Conservation (phyloP, 2,113 vertebrate species). For the Recurvirostra avosetta region DNA sequence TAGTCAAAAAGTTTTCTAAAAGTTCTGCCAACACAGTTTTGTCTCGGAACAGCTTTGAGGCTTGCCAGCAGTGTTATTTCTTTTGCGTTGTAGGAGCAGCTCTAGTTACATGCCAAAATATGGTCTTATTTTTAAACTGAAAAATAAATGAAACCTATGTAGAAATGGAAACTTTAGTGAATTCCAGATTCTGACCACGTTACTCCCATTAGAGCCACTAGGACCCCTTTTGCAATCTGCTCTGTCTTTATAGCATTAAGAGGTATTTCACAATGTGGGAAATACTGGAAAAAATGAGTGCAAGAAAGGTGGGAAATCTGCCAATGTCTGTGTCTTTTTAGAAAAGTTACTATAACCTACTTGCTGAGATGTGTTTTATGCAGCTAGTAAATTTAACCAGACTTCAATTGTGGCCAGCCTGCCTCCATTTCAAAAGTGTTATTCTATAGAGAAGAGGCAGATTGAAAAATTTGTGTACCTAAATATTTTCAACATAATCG, state of each 20-base stretch:
- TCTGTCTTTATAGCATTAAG: conserved; percentile 8
- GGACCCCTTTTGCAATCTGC: conserved; percentile 22
- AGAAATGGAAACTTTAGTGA: conserved; percentile 47
- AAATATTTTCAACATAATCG: background rate
- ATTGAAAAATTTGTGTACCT: fast-evolving
- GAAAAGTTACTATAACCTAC: background rate
- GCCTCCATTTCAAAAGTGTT: background rate
- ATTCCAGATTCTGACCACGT: conserved; percentile 33
- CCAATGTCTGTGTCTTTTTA: background rate
- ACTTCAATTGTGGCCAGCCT: background rate
- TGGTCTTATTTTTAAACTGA: conserved; percentile 48
- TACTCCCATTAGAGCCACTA: conserved; percentile 31
- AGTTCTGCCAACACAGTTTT: conserved; percentile 48
- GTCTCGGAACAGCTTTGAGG: conserved; percentile 9
- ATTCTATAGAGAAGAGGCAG: background rate
- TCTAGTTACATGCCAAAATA: conserved; percentile 44
- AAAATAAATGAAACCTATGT: conserved; percentile 54
- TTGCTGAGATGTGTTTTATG: conserved; percentile 5
- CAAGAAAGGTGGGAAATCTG: conserved; percentile 4
- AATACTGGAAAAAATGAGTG: conserved; percentile 34
- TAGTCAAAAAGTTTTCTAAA: conserved; percentile 22
- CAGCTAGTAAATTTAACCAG: background rate
- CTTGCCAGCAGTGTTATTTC: conserved; percentile 41
- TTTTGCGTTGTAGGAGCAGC: conserved; percentile 2
- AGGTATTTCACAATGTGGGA: conserved; percentile 34